phyloP scores from a whole-genome alignment of 1,140 invertebrate genomes.

The Bombus breviceps region DNA sequence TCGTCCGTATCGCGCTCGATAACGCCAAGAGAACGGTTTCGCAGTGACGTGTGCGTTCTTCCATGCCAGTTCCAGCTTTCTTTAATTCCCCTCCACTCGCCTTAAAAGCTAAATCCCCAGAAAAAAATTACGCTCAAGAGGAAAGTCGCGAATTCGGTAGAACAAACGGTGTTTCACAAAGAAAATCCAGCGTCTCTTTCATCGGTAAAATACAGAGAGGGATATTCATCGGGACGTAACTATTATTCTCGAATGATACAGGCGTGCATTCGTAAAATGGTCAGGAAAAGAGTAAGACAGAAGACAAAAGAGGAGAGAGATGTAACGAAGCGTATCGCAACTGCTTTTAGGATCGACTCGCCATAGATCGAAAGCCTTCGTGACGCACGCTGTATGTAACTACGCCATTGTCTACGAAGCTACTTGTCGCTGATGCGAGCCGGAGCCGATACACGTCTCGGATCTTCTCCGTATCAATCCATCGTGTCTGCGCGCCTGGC shows the following conservation, averaged over 20 bases:
- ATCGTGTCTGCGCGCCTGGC: slow-evolving; percentile 27
- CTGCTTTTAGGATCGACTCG: neutral
- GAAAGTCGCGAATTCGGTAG: neutral
- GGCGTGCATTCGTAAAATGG: neutral
- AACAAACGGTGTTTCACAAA: neutral
- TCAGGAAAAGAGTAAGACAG: neutral
- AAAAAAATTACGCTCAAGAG: neutral
- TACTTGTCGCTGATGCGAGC: slow-evolving; percentile 46
- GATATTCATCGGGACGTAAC: neutral
- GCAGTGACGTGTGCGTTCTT: neutral
- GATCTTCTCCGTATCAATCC: slow-evolving; percentile 58
- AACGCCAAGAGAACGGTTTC: neutral
- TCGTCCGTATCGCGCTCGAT: neutral
- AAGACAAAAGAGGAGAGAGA: neutral
- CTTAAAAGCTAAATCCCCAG: neutral
- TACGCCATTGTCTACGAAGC: slow-evolving; percentile 50
- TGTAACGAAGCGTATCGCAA: too few species aligned
- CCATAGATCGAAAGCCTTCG: neutral
- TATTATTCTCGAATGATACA: neutral
- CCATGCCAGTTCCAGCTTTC: neutral
- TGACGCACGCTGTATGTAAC: neutral
- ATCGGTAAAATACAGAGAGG: neutral
- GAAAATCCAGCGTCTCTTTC: neutral
- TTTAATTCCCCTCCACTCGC: neutral
- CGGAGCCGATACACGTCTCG: slow-evolving; percentile 54